phyloP scores from a whole-genome alignment of 2,888 invertebrate genomes.

The Panopea generosa region DNA sequence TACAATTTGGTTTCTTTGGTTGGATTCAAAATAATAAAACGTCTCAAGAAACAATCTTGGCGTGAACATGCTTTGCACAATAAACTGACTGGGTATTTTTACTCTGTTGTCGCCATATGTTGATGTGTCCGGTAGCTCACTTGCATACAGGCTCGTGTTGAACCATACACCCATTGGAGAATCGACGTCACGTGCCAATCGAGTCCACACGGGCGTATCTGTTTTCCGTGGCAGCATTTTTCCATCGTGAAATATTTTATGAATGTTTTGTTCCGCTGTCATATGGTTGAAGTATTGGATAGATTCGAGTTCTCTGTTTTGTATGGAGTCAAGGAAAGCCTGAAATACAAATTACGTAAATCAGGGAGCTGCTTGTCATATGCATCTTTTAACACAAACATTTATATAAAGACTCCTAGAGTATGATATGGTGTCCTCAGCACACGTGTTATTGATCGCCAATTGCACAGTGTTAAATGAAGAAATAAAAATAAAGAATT shows the following conservation, averaged over 20 bases:
- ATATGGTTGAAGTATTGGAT: conserved; percentile 53
- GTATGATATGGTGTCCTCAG: no score
- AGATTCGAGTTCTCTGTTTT: conserved; percentile 39
- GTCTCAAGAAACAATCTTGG: conserved; percentile 52
- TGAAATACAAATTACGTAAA: conserved; percentile 7
- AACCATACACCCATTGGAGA: conserved; percentile 61
- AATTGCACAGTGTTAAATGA: no score
- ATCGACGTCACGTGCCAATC: conserved; percentile 46
- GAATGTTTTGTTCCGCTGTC: conserved; percentile 38
- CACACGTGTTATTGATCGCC: no score
- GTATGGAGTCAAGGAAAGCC: conserved; percentile 49
- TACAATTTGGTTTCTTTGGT: conserved; percentile 49
- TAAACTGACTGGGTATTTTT: conserved; percentile 53
- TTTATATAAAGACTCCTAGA: no score
- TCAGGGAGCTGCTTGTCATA: no score
- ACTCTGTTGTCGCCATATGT: conserved; percentile 51
- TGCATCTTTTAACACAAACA: not conserved
- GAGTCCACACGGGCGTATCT: conserved; percentile 51
- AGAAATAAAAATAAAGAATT: no score
- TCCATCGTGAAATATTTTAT: conserved; percentile 47
- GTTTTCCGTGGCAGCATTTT: conserved; percentile 44
- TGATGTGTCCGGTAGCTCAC: conserved; percentile 46
- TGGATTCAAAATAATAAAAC: conserved; percentile 55
- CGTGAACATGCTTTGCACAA: conserved; percentile 40
- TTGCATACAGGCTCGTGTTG: conserved; percentile 46